Base-by-base conservation (phyloP, 1,140 invertebrate species). In the Drosophila auraria region DNA sequence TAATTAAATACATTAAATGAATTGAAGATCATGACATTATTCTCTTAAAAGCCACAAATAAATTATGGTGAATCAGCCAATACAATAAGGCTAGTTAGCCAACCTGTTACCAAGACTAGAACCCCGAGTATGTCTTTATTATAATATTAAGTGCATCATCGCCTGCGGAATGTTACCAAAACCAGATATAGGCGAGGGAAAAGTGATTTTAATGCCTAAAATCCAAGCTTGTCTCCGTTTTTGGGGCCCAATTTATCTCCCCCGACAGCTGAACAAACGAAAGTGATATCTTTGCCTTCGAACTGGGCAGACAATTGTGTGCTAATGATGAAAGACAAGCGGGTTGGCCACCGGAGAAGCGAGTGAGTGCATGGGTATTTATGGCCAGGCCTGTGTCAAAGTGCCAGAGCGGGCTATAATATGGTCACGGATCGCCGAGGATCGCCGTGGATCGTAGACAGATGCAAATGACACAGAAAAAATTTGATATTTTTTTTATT, bases 401-500 rank as follows among this genome's bases (percentile, higher is more conserved):
- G 58, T 69, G 63, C 36, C 47, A 44, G n/a, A 79, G 27, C 66
- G 49, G 63, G 49, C 44, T 76, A 60, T 74, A 82, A 86, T 78
- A 71, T 78, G 82, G 68, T 78, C 78, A 70, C 68, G 82, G 65
- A 53, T 60, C 33, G 54, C 47, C 23, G 62, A 49, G 63, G 58
- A 66, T 74, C 47, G 40, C 68, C 12, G 17, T 14, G 53, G 38
- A 42, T 42, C 40, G 15, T n/a, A 70, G 65, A 49, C 61, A 87
- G 53, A 72, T 78, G 50, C 68, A 80, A 80, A 80, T 56, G 62
- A 76, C 72, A 53, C 42, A 80, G 59, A 66, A 79, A 83, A 86
- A 90, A 79, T 82, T 64, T 75, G 56, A 54, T 75, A 75, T 64
- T 72, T 90, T 76, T 86, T 89, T 89, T 90, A 89, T 90, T 90